These are phyloP conservation scores for Apomyelois bistriatella DNA, from an alignment of 2,888 invertebrate genomes.

Conservation along the genomic window DNA sequence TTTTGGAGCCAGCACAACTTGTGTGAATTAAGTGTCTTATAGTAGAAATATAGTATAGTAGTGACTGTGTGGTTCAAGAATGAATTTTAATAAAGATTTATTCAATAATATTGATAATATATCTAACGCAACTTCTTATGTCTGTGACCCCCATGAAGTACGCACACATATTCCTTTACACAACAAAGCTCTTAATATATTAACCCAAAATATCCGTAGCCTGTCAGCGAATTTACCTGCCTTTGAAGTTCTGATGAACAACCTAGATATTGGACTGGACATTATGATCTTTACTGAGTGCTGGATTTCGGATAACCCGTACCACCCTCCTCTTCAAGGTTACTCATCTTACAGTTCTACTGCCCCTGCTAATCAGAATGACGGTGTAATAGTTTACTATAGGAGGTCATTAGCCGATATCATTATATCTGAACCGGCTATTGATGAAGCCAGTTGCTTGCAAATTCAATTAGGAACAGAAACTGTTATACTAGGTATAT, in stretches of 20 bases:
- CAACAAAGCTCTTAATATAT: not conserved
- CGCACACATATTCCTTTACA: not conserved
- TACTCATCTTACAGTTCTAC: too few relatives aligned
- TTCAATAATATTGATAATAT: not conserved
- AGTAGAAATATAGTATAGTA: not conserved
- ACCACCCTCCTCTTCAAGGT: too few relatives aligned
- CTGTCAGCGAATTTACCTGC: not conserved
- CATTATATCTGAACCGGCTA: too few relatives aligned
- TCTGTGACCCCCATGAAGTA: not conserved
- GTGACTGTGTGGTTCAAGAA: too few relatives aligned
- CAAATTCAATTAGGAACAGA: too few relatives aligned
- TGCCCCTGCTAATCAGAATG: not conserved
- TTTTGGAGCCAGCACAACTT: too few relatives aligned
- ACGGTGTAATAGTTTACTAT: not conserved
- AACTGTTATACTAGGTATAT: too few relatives aligned
- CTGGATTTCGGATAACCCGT: not conserved
- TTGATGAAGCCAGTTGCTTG: too few relatives aligned
- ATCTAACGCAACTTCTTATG: not conserved
- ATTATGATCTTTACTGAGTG: not conserved
- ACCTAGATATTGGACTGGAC: not conserved
- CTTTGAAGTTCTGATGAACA: not conserved
- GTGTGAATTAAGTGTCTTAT: too few relatives aligned
- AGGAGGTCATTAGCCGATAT: too few relatives aligned
- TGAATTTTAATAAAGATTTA: too few relatives aligned
- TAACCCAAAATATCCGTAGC: not conserved